Conservation (phyloP, 1,140 invertebrate genomes). For the Uloborus diversus region DNA sequence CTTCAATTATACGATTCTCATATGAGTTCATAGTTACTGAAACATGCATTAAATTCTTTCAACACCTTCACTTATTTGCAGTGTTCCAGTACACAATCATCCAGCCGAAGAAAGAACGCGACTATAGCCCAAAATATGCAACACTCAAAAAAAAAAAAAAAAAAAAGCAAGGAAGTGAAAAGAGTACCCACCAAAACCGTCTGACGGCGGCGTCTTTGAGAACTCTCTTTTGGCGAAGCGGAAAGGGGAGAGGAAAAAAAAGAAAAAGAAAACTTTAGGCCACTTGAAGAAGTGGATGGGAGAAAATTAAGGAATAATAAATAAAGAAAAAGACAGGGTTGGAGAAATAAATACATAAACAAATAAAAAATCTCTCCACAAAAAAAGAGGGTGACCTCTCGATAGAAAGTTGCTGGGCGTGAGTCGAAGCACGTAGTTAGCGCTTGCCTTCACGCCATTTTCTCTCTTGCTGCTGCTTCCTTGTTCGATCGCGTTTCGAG, state of each 20-base stretch:
- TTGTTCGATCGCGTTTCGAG: conserved; percentile 4
- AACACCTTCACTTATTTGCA: too few relatives aligned
- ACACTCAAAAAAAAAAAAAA: not conserved
- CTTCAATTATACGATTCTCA: too few relatives aligned
- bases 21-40: too few relatives aligned
- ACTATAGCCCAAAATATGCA: not conserved
- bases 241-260: too few relatives aligned
- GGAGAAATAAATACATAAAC: too few relatives aligned
- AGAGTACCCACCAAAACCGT: not conserved
- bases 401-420: conserved; percentile 36
- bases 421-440: conserved; percentile 50
- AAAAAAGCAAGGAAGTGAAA: not conserved
- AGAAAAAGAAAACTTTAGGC: conserved; percentile 35
- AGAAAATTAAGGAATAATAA: not conserved
- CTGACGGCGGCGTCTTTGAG: conserved; percentile 37
- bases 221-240: too few relatives aligned
- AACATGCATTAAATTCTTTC: too few relatives aligned
- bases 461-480: conserved; percentile 19
- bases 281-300: conserved; percentile 2
- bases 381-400: conserved; percentile 52
- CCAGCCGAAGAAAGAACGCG: not conserved
- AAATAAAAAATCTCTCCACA: not conserved
- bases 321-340: conserved; percentile 26
- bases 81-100: not conserved
- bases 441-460: conserved; percentile 39